Conservation (phyloP, 2,797 vertebrate genomes). For the Arrhamphus sclerolepis region DNA sequence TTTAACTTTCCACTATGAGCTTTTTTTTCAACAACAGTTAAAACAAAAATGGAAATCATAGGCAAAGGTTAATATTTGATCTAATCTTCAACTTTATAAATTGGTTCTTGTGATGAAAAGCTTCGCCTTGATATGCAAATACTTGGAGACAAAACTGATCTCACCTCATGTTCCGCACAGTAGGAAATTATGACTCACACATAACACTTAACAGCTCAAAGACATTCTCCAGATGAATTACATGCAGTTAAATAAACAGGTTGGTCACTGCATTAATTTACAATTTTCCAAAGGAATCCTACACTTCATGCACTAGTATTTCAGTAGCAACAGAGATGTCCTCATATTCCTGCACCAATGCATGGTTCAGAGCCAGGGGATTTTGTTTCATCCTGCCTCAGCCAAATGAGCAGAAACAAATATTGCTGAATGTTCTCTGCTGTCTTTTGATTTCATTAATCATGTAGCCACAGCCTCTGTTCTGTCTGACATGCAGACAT, state of each 20-base stretch:
- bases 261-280: neutral
- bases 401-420: neutral
- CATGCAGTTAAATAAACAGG: neutral
- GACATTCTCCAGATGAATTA: neutral
- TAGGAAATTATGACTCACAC: too few species aligned
- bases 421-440: neutral
- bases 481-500: too few species aligned
- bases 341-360: neutral
- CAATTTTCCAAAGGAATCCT: neutral
- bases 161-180: neutral
- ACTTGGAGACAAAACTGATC: neutral
- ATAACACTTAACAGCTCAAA: too few species aligned
- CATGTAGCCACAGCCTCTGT: neutral
- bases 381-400: neutral
- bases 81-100: conserved; percentile 11
- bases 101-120: too few species aligned
- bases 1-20: conserved; percentile 4
- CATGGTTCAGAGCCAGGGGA: too few species aligned
- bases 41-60: too few species aligned
- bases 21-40: too few species aligned
- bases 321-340: neutral
- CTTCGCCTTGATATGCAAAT: too few species aligned
- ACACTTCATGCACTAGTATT: conserved; percentile 6
- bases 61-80: neutral
- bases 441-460: neutral